phyloP scores from a whole-genome alignment of 1,140 invertebrate species.

The Zaprionus ornatus region DNA sequence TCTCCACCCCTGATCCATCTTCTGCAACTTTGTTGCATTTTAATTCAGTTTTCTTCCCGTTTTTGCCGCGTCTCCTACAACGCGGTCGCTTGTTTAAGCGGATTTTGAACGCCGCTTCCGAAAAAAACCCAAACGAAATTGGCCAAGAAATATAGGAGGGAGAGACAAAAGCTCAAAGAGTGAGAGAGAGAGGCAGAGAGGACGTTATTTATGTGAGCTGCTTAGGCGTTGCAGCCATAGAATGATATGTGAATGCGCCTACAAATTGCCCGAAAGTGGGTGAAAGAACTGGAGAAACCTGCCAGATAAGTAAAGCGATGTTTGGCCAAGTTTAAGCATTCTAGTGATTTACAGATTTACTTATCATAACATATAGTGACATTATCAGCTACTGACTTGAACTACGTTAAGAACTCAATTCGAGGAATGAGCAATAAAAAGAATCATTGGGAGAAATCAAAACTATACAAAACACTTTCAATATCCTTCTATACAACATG shows the following conservation, averaged over 20 bases:
- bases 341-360: too few relatives aligned
- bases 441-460: not conserved
- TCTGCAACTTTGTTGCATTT: conserved; percentile 63
- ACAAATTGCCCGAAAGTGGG: conserved; percentile 7
- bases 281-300: not conserved
- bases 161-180: conserved; percentile 7
- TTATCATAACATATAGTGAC: too few relatives aligned
- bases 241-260: conserved; percentile 36
- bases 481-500: not conserved
- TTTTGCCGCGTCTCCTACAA: conserved; percentile 39
- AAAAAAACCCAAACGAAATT: conserved; percentile 58
- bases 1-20: not conserved
- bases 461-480: not conserved
- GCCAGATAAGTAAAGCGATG: not conserved
- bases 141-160: conserved; percentile 60
- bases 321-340: too few relatives aligned
- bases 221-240: conserved; percentile 48
- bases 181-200: not conserved
- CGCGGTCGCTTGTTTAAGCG: conserved; percentile 67
- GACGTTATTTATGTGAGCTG: conserved; percentile 72
- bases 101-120: conserved; percentile 60
- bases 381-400: too few relatives aligned
- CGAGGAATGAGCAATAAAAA: rapidly evolving
- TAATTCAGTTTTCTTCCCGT: conserved; percentile 43
- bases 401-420: too few relatives aligned